Conservation (phyloP, 1,140 invertebrate species). For the Rhysida immarginata region DNA sequence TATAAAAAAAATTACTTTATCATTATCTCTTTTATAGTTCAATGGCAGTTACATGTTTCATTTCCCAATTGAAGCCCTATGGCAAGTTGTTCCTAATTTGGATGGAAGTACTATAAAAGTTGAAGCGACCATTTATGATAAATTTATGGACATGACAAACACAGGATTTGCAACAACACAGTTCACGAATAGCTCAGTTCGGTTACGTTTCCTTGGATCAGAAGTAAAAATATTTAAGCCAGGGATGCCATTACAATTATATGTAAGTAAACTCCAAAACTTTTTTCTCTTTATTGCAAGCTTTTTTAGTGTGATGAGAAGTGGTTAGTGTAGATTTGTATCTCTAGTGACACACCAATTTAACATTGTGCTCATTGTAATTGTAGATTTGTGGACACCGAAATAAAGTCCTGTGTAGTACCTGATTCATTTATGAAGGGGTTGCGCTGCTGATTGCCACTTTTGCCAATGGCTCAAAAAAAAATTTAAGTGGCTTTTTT, state of each 20-base stretch:
- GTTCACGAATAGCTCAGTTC: constrained; percentile 70
- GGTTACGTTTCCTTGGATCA: constrained; percentile 69
- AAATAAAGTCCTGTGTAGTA: too few relatives aligned
- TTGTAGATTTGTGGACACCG: too few relatives aligned
- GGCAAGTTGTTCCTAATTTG: constrained; percentile 44
- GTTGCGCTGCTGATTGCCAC: too few relatives aligned
- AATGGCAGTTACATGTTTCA: constrained; percentile 70
- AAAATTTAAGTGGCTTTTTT: too few relatives aligned
- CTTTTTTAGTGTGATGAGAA: too few relatives aligned
- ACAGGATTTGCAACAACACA: constrained; percentile 72
- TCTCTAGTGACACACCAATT: too few relatives aligned
- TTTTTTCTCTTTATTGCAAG: not conserved
- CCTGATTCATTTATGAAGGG: too few relatives aligned
- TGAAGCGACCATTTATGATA: constrained; percentile 72
- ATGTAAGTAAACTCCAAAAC: constrained; percentile 40
- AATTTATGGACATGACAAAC: constrained; percentile 66
- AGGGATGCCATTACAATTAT: constrained; percentile 64
- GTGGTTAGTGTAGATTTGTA: too few relatives aligned
- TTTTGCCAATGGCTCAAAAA: too few relatives aligned
- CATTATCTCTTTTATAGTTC: too few relatives aligned
- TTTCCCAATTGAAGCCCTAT: constrained; percentile 64
- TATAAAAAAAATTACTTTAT: too few relatives aligned
- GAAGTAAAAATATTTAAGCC: constrained; percentile 87
- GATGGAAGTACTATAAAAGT: constrained; percentile 73
- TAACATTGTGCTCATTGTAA: too few relatives aligned